Conservation (phyloP, 2,113 vertebrate genomes). For the Aleadryas rufinucha region DNA sequence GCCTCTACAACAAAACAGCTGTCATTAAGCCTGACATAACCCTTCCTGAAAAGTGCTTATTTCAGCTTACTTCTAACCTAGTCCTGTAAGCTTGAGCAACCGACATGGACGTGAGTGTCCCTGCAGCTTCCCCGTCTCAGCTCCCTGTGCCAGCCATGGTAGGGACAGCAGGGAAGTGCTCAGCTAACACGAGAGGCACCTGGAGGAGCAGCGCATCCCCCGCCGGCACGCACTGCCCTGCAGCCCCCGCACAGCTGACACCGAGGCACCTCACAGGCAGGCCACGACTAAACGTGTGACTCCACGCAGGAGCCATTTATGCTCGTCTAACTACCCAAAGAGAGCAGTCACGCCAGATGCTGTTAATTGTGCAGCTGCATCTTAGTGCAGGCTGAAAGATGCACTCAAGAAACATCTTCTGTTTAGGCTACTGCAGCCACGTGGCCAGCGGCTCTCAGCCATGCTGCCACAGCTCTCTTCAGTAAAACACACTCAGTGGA, state of each 20-base stretch:
- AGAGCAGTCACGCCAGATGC: background rate
- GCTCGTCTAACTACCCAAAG: background rate
- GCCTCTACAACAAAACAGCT: background rate
- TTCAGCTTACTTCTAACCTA: background rate
- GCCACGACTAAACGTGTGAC: rapidly evolving
- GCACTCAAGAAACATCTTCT: background rate
- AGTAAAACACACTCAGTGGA: background rate
- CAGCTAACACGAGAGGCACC: background rate
- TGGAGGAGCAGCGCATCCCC: rapidly evolving
- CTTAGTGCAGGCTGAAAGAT: background rate
- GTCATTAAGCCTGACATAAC: background rate
- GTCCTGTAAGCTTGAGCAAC: background rate
- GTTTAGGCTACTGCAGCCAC: background rate
- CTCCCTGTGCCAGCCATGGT: background rate
- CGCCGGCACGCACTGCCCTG: rapidly evolving
- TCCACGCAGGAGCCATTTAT: background rate
- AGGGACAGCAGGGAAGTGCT: background rate
- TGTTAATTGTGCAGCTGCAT: background rate
- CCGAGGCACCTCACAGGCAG: background rate
- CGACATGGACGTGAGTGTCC: rapidly evolving
- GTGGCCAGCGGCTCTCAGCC: rapidly evolving
- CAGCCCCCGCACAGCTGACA: background rate
- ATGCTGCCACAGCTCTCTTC: background rate
- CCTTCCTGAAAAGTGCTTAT: background rate
- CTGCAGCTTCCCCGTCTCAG: rapidly evolving